Conservation (phyloP, 2,113 vertebrate species). For the Actenoides lindsayi region DNA sequence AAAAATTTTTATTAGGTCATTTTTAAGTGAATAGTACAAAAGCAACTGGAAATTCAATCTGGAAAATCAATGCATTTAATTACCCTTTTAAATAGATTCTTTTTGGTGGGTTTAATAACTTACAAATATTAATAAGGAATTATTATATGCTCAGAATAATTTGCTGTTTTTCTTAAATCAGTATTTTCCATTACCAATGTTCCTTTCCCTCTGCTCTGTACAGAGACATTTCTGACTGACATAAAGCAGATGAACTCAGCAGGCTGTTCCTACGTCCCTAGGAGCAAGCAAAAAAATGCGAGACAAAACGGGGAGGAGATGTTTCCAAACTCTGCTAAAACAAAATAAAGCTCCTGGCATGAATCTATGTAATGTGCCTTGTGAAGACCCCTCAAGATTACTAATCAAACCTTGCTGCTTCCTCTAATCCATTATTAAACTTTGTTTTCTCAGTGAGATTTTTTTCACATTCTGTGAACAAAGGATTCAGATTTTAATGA, state of each 20-base stretch:
- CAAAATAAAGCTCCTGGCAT: neutral
- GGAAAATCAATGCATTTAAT: neutral
- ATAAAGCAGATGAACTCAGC: neutral
- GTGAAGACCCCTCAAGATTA: neutral
- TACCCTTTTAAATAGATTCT: neutral
- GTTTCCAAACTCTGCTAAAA: neutral
- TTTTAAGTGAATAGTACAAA: neutral
- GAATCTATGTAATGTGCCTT: neutral
- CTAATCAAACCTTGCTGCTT: neutral
- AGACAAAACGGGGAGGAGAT: neutral
- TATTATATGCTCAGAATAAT: neutral
- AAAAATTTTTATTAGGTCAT: neutral
- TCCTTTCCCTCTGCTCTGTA: neutral
- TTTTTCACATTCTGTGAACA: neutral
- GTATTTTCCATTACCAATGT: neutral
- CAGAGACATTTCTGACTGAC: neutral
- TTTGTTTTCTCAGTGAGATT: neutral
- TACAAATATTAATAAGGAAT: neutral
- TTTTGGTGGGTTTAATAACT: neutral
- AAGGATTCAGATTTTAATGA: neutral
- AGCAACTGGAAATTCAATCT: neutral
- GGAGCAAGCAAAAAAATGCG: neutral
- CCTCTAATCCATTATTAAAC: neutral
- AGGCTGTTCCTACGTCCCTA: neutral
- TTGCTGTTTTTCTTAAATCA: neutral